Evolutionary conservation across 2,113 vertebrate genomes (phyloP).

Genomic region (Grammomys dolichurus): DNA sequence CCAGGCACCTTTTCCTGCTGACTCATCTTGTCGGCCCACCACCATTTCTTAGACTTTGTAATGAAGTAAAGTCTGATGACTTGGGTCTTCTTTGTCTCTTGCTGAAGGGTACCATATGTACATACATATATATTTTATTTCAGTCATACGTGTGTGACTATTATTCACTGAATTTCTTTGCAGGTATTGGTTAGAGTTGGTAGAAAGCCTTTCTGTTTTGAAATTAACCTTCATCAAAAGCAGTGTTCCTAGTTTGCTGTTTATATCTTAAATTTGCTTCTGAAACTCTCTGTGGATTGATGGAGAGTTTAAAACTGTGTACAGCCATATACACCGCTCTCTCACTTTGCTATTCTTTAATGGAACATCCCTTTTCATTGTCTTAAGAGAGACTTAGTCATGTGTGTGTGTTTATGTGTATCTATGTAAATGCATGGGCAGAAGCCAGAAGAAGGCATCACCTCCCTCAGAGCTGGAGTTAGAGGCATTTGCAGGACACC

Average conservation of each 20-base stretch:
- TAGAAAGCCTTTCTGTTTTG: not conserved
- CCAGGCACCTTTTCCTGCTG: not conserved
- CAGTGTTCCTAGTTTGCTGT: not conserved
- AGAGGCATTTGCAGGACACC: not conserved
- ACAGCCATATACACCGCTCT: not conserved
- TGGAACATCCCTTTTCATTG: not conserved
- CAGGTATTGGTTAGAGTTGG: not conserved
- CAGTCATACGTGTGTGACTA: not conserved
- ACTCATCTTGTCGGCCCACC: not conserved
- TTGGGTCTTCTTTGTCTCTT: not conserved
- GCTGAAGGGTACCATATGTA: no score
- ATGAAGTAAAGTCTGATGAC: not conserved
- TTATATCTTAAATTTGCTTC: not conserved
- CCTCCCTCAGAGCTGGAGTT: not conserved
- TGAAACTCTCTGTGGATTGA: not conserved
- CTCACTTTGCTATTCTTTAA: not conserved
- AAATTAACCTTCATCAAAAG: not conserved
- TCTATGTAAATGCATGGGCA: no score
- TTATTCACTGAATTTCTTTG: not conserved
- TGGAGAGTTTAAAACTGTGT: not conserved
- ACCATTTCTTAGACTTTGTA: not conserved
- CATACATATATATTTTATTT: no score
- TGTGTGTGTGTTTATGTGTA: not conserved
- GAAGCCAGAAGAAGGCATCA: not conserved
- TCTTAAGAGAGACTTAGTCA: not conserved